A percentile compares a stretch with the other conserved stretches of the same genome.
Evolutionary conservation across 2,888 invertebrate genomes (phyloP).

Genomic region (Leucophenga maculata): DNA sequence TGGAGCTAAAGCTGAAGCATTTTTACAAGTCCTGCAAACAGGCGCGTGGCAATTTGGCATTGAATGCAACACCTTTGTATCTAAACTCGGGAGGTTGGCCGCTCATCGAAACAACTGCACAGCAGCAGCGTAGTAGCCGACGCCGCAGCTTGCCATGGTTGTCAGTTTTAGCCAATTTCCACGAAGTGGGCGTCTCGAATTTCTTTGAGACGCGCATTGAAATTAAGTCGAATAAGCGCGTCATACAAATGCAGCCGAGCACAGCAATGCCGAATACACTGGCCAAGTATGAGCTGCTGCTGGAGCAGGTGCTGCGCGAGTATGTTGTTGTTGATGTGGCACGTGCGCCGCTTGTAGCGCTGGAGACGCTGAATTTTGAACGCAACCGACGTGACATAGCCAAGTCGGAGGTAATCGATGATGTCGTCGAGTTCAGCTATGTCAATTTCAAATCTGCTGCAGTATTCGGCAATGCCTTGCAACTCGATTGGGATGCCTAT

Average conservation of each 20-base stretch:
- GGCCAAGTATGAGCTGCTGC: constrained; percentile 63
- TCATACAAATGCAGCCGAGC: constrained; percentile 60
- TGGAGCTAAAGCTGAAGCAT: constrained; percentile 64
- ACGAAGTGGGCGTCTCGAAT: constrained; percentile 65
- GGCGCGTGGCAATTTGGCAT: constrained; percentile 53
- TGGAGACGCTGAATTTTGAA: constrained; percentile 68
- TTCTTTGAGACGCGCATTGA: constrained; percentile 63
- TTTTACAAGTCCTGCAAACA: constrained; percentile 65
- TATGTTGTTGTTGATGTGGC: constrained; percentile 60
- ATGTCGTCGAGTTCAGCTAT: constrained; percentile 58
- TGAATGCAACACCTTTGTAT: constrained; percentile 62
- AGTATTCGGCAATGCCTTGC: constrained; percentile 38
- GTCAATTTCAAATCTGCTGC: constrained; percentile 20
- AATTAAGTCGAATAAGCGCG: constrained; percentile 65
- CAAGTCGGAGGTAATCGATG: constrained; percentile 44
- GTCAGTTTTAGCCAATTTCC: constrained; percentile 59
- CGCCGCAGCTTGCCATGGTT: constrained; percentile 62
- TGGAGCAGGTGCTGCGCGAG: constrained; percentile 58
- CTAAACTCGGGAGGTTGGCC: constrained; percentile 69
- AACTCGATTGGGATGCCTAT: constrained; percentile 67
- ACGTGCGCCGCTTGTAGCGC: constrained; percentile 61
- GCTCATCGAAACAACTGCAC: constrained; percentile 53
- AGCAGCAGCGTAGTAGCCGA: constrained; percentile 27
- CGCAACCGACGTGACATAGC: constrained; percentile 62
- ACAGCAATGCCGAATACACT: constrained; percentile 57